A percentile compares a stretch with the other conserved stretches of the same genome.
Evolutionary conservation across 2,113 vertebrate species (phyloP).

Genomic region (Rhinopomastus cyanomelas): DNA sequence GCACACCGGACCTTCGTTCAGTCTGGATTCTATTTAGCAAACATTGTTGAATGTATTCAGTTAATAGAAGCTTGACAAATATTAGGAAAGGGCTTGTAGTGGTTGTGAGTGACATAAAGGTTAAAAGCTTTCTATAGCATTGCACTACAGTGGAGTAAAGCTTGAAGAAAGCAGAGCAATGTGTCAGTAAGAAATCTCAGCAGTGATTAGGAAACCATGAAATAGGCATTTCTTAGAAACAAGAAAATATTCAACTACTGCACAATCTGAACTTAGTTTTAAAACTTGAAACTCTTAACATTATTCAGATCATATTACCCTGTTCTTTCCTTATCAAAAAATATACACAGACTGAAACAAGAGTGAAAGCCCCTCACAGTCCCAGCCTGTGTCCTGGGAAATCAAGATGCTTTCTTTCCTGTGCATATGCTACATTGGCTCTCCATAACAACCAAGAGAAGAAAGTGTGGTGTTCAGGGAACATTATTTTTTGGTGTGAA

Average conservation of each 20-base stretch:
- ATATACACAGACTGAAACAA: background rate
- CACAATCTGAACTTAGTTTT: background rate
- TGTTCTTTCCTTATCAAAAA: background rate
- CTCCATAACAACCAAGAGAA: background rate
- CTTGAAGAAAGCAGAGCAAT: constrained; percentile 3
- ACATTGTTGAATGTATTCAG: constrained; percentile 32
- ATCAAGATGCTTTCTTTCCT: background rate
- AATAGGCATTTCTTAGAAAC: background rate
- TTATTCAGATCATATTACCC: background rate
- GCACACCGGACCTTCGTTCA: background rate
- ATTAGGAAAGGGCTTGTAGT: constrained; percentile 64
- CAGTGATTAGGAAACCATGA: background rate
- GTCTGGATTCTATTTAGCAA: constrained; percentile 39
- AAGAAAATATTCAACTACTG: background rate
- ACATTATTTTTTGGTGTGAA: background rate
- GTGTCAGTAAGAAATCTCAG: constrained; percentile 1
- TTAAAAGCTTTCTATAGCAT: constrained; percentile 37
- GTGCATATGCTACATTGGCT: background rate
- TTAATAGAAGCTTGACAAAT: constrained; percentile 65
- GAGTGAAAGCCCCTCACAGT: background rate
- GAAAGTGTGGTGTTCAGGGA: background rate
- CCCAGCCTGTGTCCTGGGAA: background rate
- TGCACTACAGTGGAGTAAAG: background rate
- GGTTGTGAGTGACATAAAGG: constrained; percentile 32
- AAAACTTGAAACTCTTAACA: background rate